A percentile compares a stretch with the other conserved stretches of the same genome.
Conservation (phyloP, 2,113 vertebrate species). For the Sula dactylatra region DNA sequence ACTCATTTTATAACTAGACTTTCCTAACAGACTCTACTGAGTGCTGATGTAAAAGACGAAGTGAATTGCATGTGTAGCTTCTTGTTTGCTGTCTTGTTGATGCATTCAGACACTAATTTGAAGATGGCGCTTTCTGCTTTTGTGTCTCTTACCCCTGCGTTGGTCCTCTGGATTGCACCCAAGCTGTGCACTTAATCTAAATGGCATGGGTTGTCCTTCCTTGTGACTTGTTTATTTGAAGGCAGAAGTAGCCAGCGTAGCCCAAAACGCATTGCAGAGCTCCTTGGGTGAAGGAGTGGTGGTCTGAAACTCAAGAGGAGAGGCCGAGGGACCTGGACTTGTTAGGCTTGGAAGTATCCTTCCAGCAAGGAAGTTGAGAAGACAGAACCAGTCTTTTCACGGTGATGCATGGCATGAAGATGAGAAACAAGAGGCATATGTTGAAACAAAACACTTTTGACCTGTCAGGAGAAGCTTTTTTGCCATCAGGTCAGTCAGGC, state of each 20-base stretch:
- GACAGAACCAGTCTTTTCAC: not conserved
- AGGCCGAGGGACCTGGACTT: not conserved
- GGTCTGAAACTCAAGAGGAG: not conserved
- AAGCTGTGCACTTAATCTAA: not conserved
- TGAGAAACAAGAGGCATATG: accelerated
- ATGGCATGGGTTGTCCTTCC: not conserved
- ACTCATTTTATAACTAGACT: not conserved
- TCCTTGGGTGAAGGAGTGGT: not conserved
- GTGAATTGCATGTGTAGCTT: accelerated
- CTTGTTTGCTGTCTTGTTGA: not conserved
- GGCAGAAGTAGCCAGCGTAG: not conserved
- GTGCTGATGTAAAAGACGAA: not conserved
- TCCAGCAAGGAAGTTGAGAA: not conserved
- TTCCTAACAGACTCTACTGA: not conserved
- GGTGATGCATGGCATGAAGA: not conserved
- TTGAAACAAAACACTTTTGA: not conserved
- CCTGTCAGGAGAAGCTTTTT: not conserved
- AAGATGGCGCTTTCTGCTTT: not conserved
- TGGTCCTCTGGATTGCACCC: not conserved
- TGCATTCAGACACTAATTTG: not conserved
- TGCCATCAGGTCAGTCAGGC: not conserved
- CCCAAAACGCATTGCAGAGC: not conserved
- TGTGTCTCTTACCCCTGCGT: not conserved
- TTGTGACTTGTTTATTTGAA: not conserved
- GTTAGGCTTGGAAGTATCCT: not conserved